phyloP scores from a whole-genome alignment of 2,113 vertebrate genomes.

The Erpornis zantholeuca region DNA sequence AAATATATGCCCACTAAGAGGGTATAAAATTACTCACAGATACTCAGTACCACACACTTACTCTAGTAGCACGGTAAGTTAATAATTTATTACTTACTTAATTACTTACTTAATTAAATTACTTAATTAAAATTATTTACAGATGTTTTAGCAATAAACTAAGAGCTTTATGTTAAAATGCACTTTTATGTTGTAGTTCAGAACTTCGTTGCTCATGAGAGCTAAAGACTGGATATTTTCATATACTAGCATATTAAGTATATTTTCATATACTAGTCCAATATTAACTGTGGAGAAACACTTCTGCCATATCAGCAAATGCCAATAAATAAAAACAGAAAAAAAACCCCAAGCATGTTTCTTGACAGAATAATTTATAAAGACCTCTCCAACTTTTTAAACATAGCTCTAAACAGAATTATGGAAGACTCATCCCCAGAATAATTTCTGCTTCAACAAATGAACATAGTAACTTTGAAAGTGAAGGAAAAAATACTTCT shows the following conservation, averaged over 20 bases:
- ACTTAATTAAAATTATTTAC: neutral
- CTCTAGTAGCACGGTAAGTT: neutral
- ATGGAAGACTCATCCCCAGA: neutral
- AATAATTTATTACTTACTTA: too few species aligned
- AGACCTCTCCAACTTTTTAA: neutral
- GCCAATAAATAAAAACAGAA: neutral
- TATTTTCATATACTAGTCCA: neutral
- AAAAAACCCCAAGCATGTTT: neutral
- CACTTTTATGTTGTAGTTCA: neutral
- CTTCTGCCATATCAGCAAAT: neutral
- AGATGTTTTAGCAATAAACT: neutral
- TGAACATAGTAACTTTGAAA: neutral
- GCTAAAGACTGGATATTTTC: neutral
- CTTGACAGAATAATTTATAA: neutral
- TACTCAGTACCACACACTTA: neutral
- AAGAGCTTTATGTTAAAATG: neutral
- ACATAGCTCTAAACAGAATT: neutral
- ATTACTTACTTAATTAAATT: too few species aligned
- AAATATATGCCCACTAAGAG: neutral
- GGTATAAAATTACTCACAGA: neutral
- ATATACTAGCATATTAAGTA: too few species aligned
- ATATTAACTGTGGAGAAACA: neutral
- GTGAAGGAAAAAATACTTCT: neutral
- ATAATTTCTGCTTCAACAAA: neutral
- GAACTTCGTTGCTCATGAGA: neutral